Evolutionary conservation across 2,888 invertebrate species (phyloP).

Genomic region (Ashinkailepas kermadecensis): DNA sequence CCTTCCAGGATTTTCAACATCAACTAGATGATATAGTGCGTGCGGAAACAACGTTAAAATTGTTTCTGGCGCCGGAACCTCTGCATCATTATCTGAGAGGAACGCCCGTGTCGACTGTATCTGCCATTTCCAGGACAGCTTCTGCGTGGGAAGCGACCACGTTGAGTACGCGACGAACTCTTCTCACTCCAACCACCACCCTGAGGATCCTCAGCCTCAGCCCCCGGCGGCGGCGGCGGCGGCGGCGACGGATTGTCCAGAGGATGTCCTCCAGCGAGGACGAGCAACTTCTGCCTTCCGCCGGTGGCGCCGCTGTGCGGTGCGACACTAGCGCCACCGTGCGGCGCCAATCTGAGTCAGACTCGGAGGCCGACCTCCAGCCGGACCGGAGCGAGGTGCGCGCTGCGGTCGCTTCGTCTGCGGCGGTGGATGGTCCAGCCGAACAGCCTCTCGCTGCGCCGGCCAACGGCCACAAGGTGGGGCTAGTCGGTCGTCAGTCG

Average conservation of each 20-base stretch:
- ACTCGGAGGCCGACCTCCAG: background rate
- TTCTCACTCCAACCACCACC: background rate
- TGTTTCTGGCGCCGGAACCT: too few species aligned
- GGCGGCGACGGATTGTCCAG: background rate
- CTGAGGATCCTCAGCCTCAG: background rate
- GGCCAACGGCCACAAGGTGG: background rate
- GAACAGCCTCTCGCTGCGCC: background rate
- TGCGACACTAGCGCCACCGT: background rate
- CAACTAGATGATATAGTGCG: background rate
- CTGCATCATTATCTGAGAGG: too few species aligned
- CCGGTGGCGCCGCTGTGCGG: background rate
- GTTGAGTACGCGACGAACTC: conserved; percentile 30
- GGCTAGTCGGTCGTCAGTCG: background rate
- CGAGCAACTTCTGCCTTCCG: background rate
- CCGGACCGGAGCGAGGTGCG: background rate
- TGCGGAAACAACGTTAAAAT: background rate
- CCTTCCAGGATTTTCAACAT: background rate
- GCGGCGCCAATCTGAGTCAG: background rate
- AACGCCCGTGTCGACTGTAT: background rate
- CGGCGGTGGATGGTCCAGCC: too few species aligned
- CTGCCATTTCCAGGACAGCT: conserved; percentile 29
- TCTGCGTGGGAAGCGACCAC: conserved; percentile 31
- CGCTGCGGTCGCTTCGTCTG: background rate
- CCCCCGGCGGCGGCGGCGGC: background rate
- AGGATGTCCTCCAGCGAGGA: background rate